phyloP scores from a whole-genome alignment of 2,797 vertebrate species.

The Chelon auratus region DNA sequence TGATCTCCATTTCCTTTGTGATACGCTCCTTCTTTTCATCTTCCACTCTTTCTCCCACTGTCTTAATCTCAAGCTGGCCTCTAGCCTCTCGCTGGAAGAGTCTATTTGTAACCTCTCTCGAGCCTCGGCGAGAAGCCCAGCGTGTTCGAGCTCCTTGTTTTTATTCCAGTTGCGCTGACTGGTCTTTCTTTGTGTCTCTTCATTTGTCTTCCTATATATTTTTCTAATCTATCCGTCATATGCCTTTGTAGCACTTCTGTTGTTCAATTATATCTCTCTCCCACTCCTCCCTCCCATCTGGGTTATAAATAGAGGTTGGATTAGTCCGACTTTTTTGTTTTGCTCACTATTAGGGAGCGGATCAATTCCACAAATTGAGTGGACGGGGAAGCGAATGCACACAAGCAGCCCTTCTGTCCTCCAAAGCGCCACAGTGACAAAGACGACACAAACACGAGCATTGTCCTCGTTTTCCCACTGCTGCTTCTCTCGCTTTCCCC shows the following conservation, averaged over 20 bases:
- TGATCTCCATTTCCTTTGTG: slow-evolving; percentile 53
- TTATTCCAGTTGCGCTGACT: slow-evolving; percentile 26
- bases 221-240: slow-evolving; percentile 32
- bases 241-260: slow-evolving; percentile 30
- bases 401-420: slow-evolving; percentile 54
- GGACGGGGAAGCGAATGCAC: slow-evolving; percentile 55
- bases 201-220: slow-evolving; percentile 44
- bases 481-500: slow-evolving; percentile 22
- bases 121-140: slow-evolving; percentile 15
- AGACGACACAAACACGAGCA: slow-evolving; percentile 60
- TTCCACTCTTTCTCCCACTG: slow-evolving; percentile 17
- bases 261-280: slow-evolving; percentile 33
- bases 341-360: slow-evolving; percentile 68
- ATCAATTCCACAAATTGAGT: slow-evolving; percentile 79
- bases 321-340: slow-evolving; percentile 71
- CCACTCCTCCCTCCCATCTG: slow-evolving; percentile 36
- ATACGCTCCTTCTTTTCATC: slow-evolving; percentile 24
- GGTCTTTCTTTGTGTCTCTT: not conserved
- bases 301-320: slow-evolving; percentile 65
- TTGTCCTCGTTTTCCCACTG: slow-evolving; percentile 62
- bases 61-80: slow-evolving; percentile 33
- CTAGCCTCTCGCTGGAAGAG: slow-evolving; percentile 18
- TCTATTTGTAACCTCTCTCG: slow-evolving; percentile 34
- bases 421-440: slow-evolving; percentile 71
- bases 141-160: slow-evolving; percentile 25